These are phyloP conservation scores for Hippoglossus hippoglossus DNA, from an alignment of 2,797 vertebrate genomes.

Conservation along the genomic window DNA sequence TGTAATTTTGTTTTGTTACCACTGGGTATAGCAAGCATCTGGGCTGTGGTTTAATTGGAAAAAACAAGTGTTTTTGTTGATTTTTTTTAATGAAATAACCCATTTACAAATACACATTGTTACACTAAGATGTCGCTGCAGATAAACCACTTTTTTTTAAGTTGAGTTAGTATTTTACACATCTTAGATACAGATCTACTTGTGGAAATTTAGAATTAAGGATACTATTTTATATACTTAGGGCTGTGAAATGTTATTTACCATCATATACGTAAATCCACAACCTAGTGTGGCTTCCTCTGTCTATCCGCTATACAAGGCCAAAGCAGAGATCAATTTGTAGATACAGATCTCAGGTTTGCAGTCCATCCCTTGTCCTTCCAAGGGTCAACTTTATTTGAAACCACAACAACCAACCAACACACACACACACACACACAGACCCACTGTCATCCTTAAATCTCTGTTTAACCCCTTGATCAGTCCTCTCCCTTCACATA, in stretches of 20 bases:
- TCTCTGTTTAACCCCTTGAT: conserved; percentile 35
- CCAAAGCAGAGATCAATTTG: not conserved
- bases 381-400: conserved; percentile 41
- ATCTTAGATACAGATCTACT: not conserved
- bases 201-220: not conserved
- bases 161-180: not conserved
- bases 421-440: not conserved
- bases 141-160: not conserved
- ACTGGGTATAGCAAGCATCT: conserved; percentile 20
- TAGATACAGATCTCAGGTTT: conserved; percentile 50
- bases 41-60: conserved; percentile 26
- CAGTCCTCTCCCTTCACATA: conserved; percentile 11
- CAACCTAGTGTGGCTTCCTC: conserved; percentile 10
- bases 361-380: conserved; percentile 38
- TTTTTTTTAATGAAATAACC: conserved; percentile 3
- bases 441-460: not conserved
- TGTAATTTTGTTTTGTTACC: conserved; percentile 11
- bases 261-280: not conserved
- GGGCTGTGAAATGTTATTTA: not conserved
- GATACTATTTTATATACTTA: not conserved
- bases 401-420: conserved; percentile 9
- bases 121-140: not conserved
- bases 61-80: conserved; percentile 10
- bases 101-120: conserved; percentile 8
- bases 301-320: conserved; percentile 46